Base-by-base conservation (phyloP, 2,797 vertebrate species). In the Acanthiza pusilla region DNA sequence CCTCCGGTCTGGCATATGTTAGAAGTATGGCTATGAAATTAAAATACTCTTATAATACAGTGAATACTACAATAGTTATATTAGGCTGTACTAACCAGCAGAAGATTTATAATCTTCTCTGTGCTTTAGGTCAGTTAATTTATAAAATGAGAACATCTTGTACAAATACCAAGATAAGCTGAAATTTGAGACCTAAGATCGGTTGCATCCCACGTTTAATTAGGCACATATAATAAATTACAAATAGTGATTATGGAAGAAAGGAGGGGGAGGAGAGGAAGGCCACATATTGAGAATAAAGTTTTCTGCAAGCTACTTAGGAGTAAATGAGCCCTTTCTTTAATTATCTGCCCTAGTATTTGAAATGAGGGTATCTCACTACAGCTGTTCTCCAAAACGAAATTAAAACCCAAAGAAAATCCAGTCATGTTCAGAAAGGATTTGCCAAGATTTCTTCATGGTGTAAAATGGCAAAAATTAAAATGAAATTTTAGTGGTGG, bases 261-360 rank as follows among this genome's bases (percentile, higher is more conserved):
- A 80, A 80, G 75, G 72, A 74, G 65, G 50, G 20, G 71, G 91
- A 88, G 80, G 77, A 78, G 38, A 83, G 30, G 29, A 87, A 89
- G 82, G 58, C 88, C 76, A 86, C 73, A 53, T 89, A 87, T 38
- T 75, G 79, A 42, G 76, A 92, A 89, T 65, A 68, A 95, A 95
- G 78, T 89, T 94, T 96, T 61, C 78, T 91, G 78, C 50, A 62
- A 93, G 75, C 86, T 95, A 68, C 89, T 95, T 75, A 65, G 16
- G 54, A 94, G 36, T 94, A 95, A 97, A 96, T 89, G 92, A 96
- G 79, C 89, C 82, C 43, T 93, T 96, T 89, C 87, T 94, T 94
- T 94, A 94, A 96, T 94, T 93, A 91, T 96, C 92, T 70, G 36
- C 67, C 67, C 54, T 72, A 40, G 66, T 89, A 66, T 85, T 93